A percentile compares a stretch with the other conserved stretches of the same genome.
These are phyloP conservation scores for Sarcophaga rosellei DNA, from an alignment of 2,888 invertebrate species.

Conservation along the genomic window DNA sequence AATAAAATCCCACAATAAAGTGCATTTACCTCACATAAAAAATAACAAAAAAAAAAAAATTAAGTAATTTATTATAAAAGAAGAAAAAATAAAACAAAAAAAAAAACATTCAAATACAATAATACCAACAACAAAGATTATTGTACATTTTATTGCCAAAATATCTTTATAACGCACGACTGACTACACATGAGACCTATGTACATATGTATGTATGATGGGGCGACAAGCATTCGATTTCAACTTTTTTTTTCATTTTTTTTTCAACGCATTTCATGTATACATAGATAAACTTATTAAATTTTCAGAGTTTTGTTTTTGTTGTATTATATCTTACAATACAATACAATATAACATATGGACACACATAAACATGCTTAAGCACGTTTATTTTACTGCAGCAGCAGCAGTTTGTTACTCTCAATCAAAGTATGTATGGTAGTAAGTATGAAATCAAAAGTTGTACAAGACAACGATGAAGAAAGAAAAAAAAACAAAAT, in stretches of 20 bases:
- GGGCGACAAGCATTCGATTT: conserved; percentile 19
- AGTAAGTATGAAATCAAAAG: not conserved
- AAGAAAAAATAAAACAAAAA: not conserved
- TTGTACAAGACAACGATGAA: not conserved
- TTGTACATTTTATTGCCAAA: conserved; percentile 61
- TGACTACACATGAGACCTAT: conserved; percentile 40
- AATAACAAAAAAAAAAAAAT: not conserved
- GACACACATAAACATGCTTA: conserved; percentile 45
- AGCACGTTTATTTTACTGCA: conserved; percentile 48
- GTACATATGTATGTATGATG: not conserved
- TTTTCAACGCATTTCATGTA: conserved; percentile 33
- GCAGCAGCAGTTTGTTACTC: not conserved
- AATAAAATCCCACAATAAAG: conserved; percentile 56
- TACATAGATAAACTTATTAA: conserved; percentile 47
- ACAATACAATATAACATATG: conserved; percentile 28
- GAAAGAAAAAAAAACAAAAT: not conserved
- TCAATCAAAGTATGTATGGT: not conserved
- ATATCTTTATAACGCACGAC: conserved; percentile 62
- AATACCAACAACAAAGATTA: conserved; percentile 2
- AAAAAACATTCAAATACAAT: too few species aligned
- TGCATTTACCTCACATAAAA: conserved; percentile 60
- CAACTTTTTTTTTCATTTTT: not conserved
- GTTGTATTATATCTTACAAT: not conserved
- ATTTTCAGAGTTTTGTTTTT: conserved; percentile 15
- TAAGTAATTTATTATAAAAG: conserved; percentile 43